phyloP scores from a whole-genome alignment of 2,113 vertebrate species.

The zebrafish (Danio rerio) region DNA sequence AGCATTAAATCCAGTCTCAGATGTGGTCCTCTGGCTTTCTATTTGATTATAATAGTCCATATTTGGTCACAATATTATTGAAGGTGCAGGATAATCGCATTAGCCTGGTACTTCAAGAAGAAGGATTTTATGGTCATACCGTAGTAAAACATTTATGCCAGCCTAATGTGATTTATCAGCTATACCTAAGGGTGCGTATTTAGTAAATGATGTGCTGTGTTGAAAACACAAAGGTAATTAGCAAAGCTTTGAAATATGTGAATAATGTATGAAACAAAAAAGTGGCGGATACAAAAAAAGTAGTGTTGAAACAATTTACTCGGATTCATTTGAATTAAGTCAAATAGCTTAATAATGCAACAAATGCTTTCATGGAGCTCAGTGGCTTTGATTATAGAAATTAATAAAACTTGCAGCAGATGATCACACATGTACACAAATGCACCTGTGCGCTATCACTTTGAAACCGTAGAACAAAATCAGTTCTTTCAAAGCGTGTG shows the following conservation, averaged over 20 bases:
- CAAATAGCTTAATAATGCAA: slow-evolving; percentile 29
- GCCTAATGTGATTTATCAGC: neutral
- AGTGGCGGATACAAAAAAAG: slow-evolving; percentile 9
- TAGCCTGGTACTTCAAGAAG: neutral
- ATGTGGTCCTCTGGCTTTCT: neutral
- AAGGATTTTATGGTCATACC: slow-evolving; percentile 9
- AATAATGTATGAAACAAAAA: neutral
- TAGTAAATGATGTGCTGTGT: neutral
- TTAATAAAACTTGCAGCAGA: neutral
- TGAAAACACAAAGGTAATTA: slow-evolving; percentile 20
- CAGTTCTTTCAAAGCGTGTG: slow-evolving; percentile 14
- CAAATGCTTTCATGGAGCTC: slow-evolving; percentile 8
- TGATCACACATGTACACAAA: slow-evolving; percentile 6
- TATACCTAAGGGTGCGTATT: neutral
- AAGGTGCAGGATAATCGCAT: slow-evolving; percentile 16
- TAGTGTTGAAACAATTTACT: slow-evolving; percentile 17
- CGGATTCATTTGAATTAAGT: slow-evolving; percentile 4
- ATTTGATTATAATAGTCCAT: neutral
- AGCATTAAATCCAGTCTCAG: slow-evolving; percentile 15
- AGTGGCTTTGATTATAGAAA: neutral
- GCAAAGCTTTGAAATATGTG: neutral
- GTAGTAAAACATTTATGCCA: neutral
- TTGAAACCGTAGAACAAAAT: neutral
- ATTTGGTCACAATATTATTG: slow-evolving; percentile 1
- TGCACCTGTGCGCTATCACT: neutral